Evolutionary conservation across 2,113 vertebrate species (phyloP).

Genomic region (Phalacrocorax aristotelis): DNA sequence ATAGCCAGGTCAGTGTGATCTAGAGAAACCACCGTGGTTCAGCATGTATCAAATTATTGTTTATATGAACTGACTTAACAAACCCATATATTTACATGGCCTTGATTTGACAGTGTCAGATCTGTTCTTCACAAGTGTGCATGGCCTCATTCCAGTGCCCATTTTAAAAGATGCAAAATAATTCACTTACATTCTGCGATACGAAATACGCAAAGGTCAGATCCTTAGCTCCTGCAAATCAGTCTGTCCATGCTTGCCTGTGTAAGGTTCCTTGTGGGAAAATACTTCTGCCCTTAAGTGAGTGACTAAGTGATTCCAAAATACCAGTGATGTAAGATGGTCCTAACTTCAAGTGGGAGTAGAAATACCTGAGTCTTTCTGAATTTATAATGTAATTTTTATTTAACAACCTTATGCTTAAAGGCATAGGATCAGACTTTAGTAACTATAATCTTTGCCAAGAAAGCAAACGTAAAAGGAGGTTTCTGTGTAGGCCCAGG

Average conservation of each 20-base stretch:
- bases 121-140: neutral
- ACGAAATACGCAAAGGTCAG: neutral
- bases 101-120: constrained; percentile 14
- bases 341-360: neutral
- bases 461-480: neutral
- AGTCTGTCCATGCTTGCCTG: neutral
- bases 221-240: neutral
- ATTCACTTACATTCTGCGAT: neutral
- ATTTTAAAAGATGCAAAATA: neutral
- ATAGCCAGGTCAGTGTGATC: constrained; percentile 30
- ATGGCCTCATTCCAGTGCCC: neutral
- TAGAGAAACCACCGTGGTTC: neutral
- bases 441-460: neutral
- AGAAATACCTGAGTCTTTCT: neutral
- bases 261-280: neutral
- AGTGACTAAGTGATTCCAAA: neutral
- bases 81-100: neutral
- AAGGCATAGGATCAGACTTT: neutral
- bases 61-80: constrained; percentile 6
- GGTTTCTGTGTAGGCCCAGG: neutral
- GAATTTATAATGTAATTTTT: neutral
- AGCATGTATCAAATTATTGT: neutral
- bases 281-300: neutral
- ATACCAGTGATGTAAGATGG: neutral
- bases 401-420: neutral